Evolutionary conservation across 1,140 invertebrate genomes (phyloP), one percentile per base, ranked within the genome.

Genomic region (Trichonephila clavipes): DNA sequence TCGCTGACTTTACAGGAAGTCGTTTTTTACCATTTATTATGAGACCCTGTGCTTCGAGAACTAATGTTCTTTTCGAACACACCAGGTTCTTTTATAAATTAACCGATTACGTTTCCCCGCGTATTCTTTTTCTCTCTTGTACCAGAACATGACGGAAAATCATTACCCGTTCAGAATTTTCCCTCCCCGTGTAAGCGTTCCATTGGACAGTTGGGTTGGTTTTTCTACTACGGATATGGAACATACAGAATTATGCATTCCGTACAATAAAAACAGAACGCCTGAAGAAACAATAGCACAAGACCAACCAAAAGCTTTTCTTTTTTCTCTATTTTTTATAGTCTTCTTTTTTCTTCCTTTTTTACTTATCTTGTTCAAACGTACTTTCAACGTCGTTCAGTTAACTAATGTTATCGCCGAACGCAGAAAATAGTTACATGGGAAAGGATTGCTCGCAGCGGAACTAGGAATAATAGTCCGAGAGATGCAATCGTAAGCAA

Each of bases 321-420:
- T 40, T 81, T 77, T 90, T 59, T 61, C 24, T 21, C 85, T 21
- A 0, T 19, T 64, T 44, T 44, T 83, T 83, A 77, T 62, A 6
- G 8, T 77, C 72, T 16, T 34, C 34, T 40, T 40, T 40, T 40
- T 24, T 21, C 44, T 44, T 83, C 12, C 12, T 44, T 83, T 51
- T 58, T 77, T 77, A 16, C 14, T 83, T 18, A 21, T 19, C 81
- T 83, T 83, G 19, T 82, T 83, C 44, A 21, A 28, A 28, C 8
- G 24, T 51, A 85, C 44, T 19, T 81, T 81, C 14, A 90, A 34
- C 51, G 40, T 51, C 69, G n/a, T 59, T 59, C 61, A 64, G 90
- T 51, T 91, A 91, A 91, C 77, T 91, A 91, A 83, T 91, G 90
- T 91, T 91, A 82, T 91, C 90, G 64, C 90, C 81, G 59, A 66